Percentiles rank a stretch among this genome's conserved stretches.
Evolutionary conservation across 1,140 invertebrate genomes (phyloP).

Genomic region (Charaxes varanes): DNA sequence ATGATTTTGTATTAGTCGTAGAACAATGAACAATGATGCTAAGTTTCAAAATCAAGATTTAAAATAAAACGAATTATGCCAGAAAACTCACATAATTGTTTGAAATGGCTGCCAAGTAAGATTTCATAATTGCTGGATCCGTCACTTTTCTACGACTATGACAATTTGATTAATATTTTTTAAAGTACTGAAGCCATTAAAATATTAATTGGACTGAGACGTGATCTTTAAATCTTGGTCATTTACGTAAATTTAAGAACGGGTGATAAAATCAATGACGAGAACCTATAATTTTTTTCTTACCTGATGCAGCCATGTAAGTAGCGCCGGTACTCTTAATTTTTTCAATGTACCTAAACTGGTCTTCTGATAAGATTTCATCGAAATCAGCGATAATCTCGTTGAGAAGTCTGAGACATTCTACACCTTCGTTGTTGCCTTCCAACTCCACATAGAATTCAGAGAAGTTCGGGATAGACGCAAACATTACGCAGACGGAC

Average conservation of each 20-base stretch:
- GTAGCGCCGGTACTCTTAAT: constrained; percentile 97
- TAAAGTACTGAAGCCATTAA: too few relatives aligned
- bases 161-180: too few relatives aligned
- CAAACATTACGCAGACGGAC: constrained; percentile 95
- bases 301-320: constrained; percentile 97
- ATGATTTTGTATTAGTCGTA: not conserved
- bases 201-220: too few relatives aligned
- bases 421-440: constrained; percentile 95
- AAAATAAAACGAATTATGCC: too few relatives aligned
- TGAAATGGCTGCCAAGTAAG: too few relatives aligned
- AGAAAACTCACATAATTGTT: too few relatives aligned
- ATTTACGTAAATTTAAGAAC: too few relatives aligned
- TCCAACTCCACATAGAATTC: constrained; percentile 97
- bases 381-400: constrained; percentile 99
- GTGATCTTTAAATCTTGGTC: too few relatives aligned
- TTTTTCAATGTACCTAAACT: constrained; percentile 95
- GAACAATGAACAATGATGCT: too few relatives aligned
- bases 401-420: constrained; percentile 94
- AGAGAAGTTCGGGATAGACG: constrained; percentile 97
- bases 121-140: too few relatives aligned
- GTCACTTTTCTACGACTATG: too few relatives aligned
- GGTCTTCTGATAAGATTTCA: constrained; percentile 89
- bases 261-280: not conserved
- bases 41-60: too few relatives aligned
- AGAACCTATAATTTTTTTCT: constrained; percentile 2